phyloP scores from a whole-genome alignment of 2,113 vertebrate genomes.

The Prunella fulvescens region DNA sequence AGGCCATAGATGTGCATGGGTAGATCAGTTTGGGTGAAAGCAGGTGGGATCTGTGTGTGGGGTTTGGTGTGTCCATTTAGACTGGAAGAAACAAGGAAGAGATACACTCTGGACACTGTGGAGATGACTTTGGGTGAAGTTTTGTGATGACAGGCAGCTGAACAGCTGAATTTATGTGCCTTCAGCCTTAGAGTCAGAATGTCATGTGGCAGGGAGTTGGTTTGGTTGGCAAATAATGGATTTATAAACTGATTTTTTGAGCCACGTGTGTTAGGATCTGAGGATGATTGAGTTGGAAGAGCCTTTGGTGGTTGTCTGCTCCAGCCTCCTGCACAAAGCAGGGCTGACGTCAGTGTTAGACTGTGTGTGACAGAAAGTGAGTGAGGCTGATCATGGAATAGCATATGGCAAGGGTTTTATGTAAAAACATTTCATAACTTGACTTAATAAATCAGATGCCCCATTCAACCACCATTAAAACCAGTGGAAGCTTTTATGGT shows the following conservation, averaged over 20 bases:
- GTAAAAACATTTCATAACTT: neutral
- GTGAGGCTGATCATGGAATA: neutral
- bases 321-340: neutral
- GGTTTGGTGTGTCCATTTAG: accelerated
- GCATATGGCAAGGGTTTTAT: neutral
- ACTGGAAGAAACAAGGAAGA: neutral
- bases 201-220: neutral
- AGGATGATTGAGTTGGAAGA: neutral
- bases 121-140: neutral
- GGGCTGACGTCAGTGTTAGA: neutral
- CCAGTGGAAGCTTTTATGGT: neutral
- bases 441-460: neutral
- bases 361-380: neutral
- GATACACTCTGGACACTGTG: accelerated
- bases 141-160: neutral
- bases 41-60: neutral
- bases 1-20: accelerated
- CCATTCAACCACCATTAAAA: neutral
- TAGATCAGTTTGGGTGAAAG: neutral
- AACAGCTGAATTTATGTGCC: neutral
- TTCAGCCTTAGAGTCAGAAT: neutral
- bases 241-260: neutral
- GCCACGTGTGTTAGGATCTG: accelerated
- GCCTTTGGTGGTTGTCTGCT: neutral
- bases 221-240: neutral